Evolutionary conservation across 2,113 vertebrate genomes (phyloP).

Genomic region (Perca schrenkii): DNA sequence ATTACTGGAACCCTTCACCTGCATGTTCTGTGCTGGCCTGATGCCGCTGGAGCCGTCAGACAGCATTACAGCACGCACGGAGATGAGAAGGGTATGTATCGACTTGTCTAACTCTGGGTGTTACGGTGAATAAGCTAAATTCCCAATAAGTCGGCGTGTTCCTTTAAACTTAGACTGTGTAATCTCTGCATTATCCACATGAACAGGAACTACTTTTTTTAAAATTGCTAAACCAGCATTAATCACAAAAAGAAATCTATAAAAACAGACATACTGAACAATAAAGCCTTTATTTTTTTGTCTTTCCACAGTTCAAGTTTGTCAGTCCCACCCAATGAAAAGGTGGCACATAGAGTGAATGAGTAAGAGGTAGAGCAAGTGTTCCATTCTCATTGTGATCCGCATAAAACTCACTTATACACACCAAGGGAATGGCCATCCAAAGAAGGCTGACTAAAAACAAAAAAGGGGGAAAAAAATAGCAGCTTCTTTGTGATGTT

Average conservation of each 20-base stretch:
- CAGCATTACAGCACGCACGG: too few relatives aligned
- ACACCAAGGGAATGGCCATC: constrained; percentile 72
- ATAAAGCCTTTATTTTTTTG: constrained; percentile 84
- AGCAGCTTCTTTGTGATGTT: constrained; percentile 80
- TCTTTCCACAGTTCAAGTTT: constrained; percentile 84
- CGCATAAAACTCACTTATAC: constrained; percentile 67
- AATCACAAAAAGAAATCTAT: constrained; percentile 18
- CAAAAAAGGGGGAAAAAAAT: constrained; percentile 28
- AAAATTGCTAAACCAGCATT: not conserved
- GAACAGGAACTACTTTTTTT: not conserved
- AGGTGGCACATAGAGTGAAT: constrained; percentile 79
- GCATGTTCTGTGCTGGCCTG: too few relatives aligned
- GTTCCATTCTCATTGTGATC: constrained; percentile 81
- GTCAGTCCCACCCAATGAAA: constrained; percentile 76
- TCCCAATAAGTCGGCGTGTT: too few relatives aligned
- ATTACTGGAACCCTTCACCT: too few relatives aligned
- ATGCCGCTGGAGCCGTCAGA: too few relatives aligned
- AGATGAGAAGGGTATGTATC: too few relatives aligned
- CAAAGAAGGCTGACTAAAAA: constrained; percentile 67
- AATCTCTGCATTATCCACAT: not conserved
- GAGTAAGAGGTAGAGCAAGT: constrained; percentile 84
- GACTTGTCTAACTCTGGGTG: too few relatives aligned
- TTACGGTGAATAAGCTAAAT: too few relatives aligned
- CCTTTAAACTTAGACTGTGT: not conserved
- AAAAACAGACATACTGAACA: constrained; percentile 62